Conservation (phyloP, 2,797 vertebrate species). For the Sebastes itinus region DNA sequence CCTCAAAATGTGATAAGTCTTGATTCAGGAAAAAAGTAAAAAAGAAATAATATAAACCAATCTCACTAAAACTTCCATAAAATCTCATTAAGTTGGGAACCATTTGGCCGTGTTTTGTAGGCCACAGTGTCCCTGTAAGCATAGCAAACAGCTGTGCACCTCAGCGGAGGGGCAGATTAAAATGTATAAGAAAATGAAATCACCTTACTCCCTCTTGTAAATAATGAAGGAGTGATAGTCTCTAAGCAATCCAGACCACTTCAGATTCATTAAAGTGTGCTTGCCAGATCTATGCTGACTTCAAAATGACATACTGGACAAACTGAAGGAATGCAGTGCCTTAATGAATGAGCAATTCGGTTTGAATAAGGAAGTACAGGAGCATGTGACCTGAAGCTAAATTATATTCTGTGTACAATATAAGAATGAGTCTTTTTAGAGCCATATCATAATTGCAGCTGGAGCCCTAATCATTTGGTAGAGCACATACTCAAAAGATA, state of each 20-base stretch:
- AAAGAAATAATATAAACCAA: background rate
- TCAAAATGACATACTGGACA: constrained; percentile 17
- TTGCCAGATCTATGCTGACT: constrained; percentile 12
- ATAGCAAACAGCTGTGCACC: constrained; percentile 17
- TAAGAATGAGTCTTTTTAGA: constrained; percentile 27
- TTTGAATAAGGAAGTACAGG: constrained; percentile 15
- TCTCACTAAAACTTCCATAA: background rate
- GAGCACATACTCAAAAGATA: constrained; percentile 1
- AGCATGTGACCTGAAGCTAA: constrained; percentile 27
- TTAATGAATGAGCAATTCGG: constrained; percentile 18
- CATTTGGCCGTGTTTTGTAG: background rate
- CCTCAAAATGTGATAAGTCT: background rate
- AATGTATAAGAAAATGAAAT: constrained; percentile 45
- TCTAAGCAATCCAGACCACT: constrained; percentile 33
- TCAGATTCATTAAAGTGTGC: constrained; percentile 36
- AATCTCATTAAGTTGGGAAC: background rate
- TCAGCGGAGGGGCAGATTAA: constrained; percentile 12
- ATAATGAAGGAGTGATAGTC: constrained; percentile 19
- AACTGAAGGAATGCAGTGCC: background rate
- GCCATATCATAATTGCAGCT: background rate
- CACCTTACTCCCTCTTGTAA: constrained; percentile 27
- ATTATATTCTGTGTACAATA: constrained; percentile 2
- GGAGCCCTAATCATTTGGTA: constrained; percentile 17
- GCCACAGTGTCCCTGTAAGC: background rate
- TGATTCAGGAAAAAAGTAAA: background rate